These are phyloP conservation scores for Deilephila elpenor DNA, from an alignment of 2,888 invertebrate species.

Conservation along the genomic window DNA sequence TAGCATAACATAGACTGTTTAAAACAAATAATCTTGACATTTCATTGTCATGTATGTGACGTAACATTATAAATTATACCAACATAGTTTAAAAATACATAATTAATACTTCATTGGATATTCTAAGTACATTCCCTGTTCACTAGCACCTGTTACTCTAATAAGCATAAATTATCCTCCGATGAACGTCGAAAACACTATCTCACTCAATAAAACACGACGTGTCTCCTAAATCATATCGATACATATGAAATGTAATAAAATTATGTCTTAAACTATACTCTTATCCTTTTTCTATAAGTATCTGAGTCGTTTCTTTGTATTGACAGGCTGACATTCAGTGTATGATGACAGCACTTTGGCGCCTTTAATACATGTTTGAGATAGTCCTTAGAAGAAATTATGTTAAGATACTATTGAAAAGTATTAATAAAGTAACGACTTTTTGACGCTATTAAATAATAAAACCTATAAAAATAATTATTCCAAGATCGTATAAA, in stretches of 20 bases:
- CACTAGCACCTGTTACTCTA: slow-evolving; percentile 14
- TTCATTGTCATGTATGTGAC: not conserved
- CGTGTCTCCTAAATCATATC: slow-evolving; percentile 22
- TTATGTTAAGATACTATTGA: not conserved
- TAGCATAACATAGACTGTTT: too few relatives aligned
- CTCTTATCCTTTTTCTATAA: slow-evolving; percentile 17
- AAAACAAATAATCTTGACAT: not conserved
- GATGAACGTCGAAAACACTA: slow-evolving; percentile 12
- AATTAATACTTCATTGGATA: not conserved
- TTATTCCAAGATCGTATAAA: slow-evolving; percentile 1
- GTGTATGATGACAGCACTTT: slow-evolving; percentile 1
- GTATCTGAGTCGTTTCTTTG: slow-evolving; percentile 18
- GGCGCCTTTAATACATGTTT: slow-evolving; percentile 21
- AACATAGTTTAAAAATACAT: not conserved
- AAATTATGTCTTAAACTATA: slow-evolving; percentile 8
- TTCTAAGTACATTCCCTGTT: slow-evolving; percentile 3
- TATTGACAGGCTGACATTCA: slow-evolving; percentile 15
- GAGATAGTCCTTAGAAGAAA: slow-evolving; percentile 18
- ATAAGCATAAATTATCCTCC: not conserved
- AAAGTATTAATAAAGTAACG: not conserved
- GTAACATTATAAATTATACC: not conserved
- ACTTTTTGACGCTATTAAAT: too few relatives aligned
- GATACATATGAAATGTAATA: slow-evolving; percentile 24
- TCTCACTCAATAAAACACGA: slow-evolving; percentile 14
- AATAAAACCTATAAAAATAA: not conserved